Evolutionary conservation across 2,888 invertebrate genomes (phyloP).

Genomic region (Trisateles emortualis): DNA sequence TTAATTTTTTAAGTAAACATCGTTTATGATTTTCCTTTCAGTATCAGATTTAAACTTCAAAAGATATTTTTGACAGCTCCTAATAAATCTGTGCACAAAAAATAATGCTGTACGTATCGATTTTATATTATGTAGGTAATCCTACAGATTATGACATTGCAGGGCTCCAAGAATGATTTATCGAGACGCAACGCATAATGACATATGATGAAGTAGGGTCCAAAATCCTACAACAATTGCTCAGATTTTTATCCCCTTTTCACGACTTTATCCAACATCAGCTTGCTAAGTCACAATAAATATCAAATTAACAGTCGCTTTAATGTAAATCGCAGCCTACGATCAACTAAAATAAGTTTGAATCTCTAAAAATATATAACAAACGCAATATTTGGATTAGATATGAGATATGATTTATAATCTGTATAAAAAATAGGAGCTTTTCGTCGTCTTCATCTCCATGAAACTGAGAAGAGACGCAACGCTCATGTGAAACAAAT

Average conservation of each 20-base stretch:
- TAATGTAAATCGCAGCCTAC: no score
- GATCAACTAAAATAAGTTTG: no score
- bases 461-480: conserved; percentile 65
- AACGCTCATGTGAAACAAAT: conserved; percentile 83
- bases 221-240: background rate
- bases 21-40: conserved; percentile 40
- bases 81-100: conserved; percentile 40
- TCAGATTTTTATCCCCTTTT: no score
- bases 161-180: background rate
- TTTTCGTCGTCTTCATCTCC: conserved; percentile 46
- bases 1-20: conserved; percentile 65
- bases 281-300: no score
- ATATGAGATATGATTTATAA: background rate
- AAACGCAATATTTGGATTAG: background rate
- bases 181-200: background rate
- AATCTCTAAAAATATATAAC: background rate
- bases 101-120: background rate
- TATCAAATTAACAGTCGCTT: no score
- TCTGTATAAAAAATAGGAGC: conserved; percentile 17
- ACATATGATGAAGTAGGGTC: background rate
- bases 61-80: conserved; percentile 38
- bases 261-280: no score
- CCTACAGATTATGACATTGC: background rate
- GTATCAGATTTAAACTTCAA: conserved; percentile 36
- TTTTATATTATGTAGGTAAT: background rate